Conservation (phyloP, 2,888 invertebrate genomes). For the Blastobasis adustella region DNA sequence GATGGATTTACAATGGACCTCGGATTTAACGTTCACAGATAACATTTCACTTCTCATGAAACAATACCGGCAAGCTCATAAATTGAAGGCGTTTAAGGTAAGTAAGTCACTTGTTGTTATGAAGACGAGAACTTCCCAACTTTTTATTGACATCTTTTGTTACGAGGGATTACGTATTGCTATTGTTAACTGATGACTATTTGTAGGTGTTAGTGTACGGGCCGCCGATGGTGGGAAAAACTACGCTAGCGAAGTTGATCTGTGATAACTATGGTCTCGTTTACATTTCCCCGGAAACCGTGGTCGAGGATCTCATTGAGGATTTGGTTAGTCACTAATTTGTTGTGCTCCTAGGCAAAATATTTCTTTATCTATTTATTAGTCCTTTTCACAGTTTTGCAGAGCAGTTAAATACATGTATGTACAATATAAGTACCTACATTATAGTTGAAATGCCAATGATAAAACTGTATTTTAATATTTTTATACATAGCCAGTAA, state of each 20-base stretch:
- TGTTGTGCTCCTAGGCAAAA: too few species aligned
- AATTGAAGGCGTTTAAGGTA: constrained; percentile 74
- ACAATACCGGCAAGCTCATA: constrained; percentile 67
- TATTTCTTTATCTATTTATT: too few species aligned
- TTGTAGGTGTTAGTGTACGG: constrained; percentile 73
- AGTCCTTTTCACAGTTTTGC: too few species aligned
- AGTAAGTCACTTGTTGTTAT: constrained; percentile 20
- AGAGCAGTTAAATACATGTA: too few species aligned
- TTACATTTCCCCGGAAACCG: constrained; percentile 71
- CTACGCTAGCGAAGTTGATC: constrained; percentile 71
- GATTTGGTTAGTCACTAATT: constrained; percentile 62
- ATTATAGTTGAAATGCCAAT: too few species aligned
- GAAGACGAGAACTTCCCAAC: background rate
- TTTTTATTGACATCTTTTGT: background rate
- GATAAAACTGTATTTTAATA: too few species aligned
- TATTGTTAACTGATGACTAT: background rate
- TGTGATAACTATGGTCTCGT: constrained; percentile 72
- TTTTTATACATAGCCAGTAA: too few species aligned
- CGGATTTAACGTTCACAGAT: constrained; percentile 65
- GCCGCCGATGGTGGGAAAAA: constrained; percentile 80
- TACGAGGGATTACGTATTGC: background rate
- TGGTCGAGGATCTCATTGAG: constrained; percentile 68
- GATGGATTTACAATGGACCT: constrained; percentile 68
- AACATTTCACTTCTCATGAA: constrained; percentile 57
- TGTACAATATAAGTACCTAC: too few species aligned